Evolutionary conservation across 2,797 vertebrate genomes (phyloP).

Genomic region (Aotus griseimembra): DNA sequence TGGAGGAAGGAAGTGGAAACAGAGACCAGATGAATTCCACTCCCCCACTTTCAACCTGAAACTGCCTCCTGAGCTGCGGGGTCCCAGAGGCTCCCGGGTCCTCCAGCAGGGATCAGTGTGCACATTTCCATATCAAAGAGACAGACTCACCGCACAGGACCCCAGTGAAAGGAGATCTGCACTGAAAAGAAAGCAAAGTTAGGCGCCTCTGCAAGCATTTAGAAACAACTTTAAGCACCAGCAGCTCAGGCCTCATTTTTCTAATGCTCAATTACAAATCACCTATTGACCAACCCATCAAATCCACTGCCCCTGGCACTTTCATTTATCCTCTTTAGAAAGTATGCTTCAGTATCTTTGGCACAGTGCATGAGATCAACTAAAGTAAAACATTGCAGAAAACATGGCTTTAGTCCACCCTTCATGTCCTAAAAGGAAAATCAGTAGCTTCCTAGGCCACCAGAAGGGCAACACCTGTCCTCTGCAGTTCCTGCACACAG

Average conservation of each 20-base stretch:
- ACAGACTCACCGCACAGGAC: background rate
- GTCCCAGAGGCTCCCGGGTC: background rate
- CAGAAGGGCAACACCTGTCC: background rate
- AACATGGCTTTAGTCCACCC: background rate
- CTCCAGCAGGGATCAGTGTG: constrained; percentile 25
- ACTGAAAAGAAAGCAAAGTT: background rate
- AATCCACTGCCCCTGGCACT: background rate
- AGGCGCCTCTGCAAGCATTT: background rate
- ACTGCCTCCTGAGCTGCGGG: background rate
- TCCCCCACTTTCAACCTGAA: constrained; percentile 63
- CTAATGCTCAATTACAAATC: background rate
- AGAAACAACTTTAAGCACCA: background rate
- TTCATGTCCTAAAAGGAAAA: background rate
- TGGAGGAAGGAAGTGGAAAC: constrained; percentile 64
- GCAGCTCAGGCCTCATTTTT: background rate
- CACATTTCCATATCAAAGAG: constrained; percentile 76
- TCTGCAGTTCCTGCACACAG: fast-evolving
- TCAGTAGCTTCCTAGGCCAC: background rate
- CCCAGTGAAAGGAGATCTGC: background rate
- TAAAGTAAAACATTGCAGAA: background rate
- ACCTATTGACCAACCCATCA: background rate
- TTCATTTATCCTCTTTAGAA: background rate
- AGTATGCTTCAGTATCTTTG: background rate
- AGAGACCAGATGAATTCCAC: constrained; percentile 39
- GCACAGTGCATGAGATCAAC: background rate